Conservation (phyloP, 2,113 vertebrate species). For the Calyptommatus sinebrachiatus region DNA sequence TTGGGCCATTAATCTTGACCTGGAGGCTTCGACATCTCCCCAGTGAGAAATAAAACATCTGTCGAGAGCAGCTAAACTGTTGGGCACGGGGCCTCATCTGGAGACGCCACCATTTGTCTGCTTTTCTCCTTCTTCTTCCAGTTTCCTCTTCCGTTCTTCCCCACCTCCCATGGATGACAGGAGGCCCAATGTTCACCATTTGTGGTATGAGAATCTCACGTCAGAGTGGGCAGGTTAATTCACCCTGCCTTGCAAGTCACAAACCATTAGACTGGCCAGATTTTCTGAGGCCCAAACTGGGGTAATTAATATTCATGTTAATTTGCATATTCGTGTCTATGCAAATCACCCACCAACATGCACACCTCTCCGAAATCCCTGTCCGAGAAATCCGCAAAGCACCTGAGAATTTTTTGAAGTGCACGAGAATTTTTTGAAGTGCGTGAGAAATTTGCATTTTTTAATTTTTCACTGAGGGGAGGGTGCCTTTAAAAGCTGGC, state of each 20-base stretch:
- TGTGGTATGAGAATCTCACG: conserved; percentile 22
- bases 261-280: too few species aligned
- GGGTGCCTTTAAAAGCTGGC: too few species aligned
- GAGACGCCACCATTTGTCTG: not conserved
- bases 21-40: conserved; percentile 45
- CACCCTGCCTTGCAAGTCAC: not conserved
- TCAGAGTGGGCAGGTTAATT: not conserved
- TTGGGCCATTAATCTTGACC: conserved; percentile 51
- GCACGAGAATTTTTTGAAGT: too few species aligned
- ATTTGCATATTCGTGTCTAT: too few species aligned
- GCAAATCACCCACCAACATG: too few species aligned
- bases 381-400: too few species aligned
- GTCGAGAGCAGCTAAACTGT: not conserved
- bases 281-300: too few species aligned
- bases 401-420: too few species aligned
- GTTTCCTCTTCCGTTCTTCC: conserved; percentile 46
- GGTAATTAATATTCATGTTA: too few species aligned
- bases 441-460: too few species aligned
- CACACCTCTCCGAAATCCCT: too few species aligned
- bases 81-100: conserved; percentile 27
- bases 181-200: conserved; percentile 18
- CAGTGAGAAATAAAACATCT: conserved; percentile 50
- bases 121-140: conserved; percentile 30
- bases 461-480: too few species aligned
- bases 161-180: not conserved